Evolutionary conservation across 2,888 invertebrate genomes (phyloP).

Genomic region (Pimpla rufipes): DNA sequence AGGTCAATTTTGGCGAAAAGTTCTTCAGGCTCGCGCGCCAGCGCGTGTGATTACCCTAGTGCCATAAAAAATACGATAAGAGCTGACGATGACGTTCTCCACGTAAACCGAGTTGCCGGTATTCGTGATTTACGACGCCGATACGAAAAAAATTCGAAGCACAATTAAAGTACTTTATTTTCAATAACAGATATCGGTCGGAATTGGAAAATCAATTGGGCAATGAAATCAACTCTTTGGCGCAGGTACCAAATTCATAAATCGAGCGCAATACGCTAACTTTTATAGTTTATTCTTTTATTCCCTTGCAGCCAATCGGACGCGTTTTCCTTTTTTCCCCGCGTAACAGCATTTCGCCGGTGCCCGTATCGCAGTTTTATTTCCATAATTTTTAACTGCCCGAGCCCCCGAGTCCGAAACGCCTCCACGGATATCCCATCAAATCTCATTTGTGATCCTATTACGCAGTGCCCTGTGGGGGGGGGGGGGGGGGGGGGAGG

Average conservation of each 20-base stretch:
- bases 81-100: not conserved
- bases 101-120: not conserved
- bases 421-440: not conserved
- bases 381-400: not conserved
- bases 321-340: no score
- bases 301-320: no score
- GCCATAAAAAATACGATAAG: not conserved
- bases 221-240: no score
- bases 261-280: not conserved
- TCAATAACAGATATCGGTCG: not conserved
- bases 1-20: no score
- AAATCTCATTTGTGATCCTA: conserved; percentile 63
- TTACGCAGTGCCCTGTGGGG: not conserved
- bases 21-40: no score
- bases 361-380: not conserved
- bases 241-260: not conserved
- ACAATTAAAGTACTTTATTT: not conserved
- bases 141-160: not conserved
- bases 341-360: no score
- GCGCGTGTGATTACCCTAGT: no score
- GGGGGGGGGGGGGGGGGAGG: not conserved
- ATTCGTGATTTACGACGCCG: not conserved
- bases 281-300: no score
- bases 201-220: no score
- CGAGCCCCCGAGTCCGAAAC: not conserved